Evolutionary conservation across 1,140 invertebrate genomes (phyloP), one percentile per base, ranked within the genome.

Genomic region (Microplitis demolitor): DNA sequence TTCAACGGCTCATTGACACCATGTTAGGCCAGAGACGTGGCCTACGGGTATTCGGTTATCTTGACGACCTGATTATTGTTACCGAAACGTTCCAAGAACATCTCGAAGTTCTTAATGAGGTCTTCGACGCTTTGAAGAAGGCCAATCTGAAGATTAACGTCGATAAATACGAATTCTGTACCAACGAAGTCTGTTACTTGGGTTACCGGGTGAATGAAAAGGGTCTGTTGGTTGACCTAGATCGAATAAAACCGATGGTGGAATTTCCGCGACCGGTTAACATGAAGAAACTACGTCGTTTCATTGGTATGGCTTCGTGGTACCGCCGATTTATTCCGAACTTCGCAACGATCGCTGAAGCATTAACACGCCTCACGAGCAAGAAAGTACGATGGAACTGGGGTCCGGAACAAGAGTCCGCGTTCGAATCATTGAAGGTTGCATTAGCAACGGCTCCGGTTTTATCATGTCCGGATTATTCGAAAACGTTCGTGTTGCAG

Each of bases 301-400:
- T 45, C 0, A 6, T 45, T 0, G 39, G 39, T 2, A 45, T 45
- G 39, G 39, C 39, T 6, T 45, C 39, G 3, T 45, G 39, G 39
- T 45, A 45, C 11, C 39, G 39, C 6, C 39, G 39, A 9, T 45
- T 45, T 11, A 45, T 45, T 11, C 45, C 63, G 51, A 74, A 82
- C 66, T 86, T 84, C 71, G 72, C 85, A 0, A 60, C 66, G 6
- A 60, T 82, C 4, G 66, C 79, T 5, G 66, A 35, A 6, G 83
- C 84, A 3, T 68, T 87, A 13, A 79, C 74, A 3, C 71, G 76
- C 13, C 66, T 84, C 6, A 24, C 80, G 4, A 76, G 67, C 37
- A 84, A 85, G 56, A 64, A 77, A 11, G 71, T 77, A 6, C 79
- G 77, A 1, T 84, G 76, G 71, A 73, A 76, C 34, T 67, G 82